These are phyloP conservation scores for Gryllus longicercus DNA, from an alignment of 2,888 invertebrate genomes.

Conservation along the genomic window DNA sequence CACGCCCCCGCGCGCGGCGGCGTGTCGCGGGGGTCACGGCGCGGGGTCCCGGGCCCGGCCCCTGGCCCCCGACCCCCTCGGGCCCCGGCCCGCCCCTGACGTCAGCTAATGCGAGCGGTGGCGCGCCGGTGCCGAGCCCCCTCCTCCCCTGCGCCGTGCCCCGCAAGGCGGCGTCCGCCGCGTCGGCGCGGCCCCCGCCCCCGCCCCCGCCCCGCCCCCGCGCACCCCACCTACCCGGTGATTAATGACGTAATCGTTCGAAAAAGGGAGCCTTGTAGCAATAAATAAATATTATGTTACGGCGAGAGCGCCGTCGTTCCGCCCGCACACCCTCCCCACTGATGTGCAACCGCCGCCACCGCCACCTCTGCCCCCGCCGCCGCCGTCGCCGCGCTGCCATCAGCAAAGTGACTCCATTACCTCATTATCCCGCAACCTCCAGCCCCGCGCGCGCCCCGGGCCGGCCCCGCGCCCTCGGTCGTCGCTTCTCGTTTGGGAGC, in stretches of 20 bases:
- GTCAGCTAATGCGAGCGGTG: conserved; percentile 37
- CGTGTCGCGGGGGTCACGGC: too few species aligned
- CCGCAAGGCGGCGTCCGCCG: conserved; percentile 39
- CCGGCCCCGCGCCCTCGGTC: neutral
- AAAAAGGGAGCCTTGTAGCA: conserved; percentile 22
- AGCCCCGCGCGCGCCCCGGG: conserved; percentile 18
- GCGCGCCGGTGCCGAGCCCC: conserved; percentile 37
- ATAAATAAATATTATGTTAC: conserved; percentile 32
- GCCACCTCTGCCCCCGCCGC: neutral
- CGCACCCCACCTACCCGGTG: conserved; percentile 11
- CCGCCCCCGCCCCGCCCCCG: conserved; percentile 38
- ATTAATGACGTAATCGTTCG: conserved; percentile 24
- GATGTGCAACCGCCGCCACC: neutral
- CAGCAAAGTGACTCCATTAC: conserved; percentile 30
- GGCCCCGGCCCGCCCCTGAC: neutral
- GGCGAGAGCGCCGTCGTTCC: conserved; percentile 3
- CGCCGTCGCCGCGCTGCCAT: neutral
- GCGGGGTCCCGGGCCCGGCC: neutral
- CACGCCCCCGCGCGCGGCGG: neutral
- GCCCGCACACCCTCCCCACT: neutral
- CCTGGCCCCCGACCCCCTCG: neutral
- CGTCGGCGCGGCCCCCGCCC: conserved; percentile 33
- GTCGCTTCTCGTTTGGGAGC: neutral
- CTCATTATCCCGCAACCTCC: conserved; percentile 31
- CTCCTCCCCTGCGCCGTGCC: conserved; percentile 38